These are phyloP conservation scores for Neelides sp. DNA, from an alignment of 1,140 invertebrate species.

Conservation along the genomic window DNA sequence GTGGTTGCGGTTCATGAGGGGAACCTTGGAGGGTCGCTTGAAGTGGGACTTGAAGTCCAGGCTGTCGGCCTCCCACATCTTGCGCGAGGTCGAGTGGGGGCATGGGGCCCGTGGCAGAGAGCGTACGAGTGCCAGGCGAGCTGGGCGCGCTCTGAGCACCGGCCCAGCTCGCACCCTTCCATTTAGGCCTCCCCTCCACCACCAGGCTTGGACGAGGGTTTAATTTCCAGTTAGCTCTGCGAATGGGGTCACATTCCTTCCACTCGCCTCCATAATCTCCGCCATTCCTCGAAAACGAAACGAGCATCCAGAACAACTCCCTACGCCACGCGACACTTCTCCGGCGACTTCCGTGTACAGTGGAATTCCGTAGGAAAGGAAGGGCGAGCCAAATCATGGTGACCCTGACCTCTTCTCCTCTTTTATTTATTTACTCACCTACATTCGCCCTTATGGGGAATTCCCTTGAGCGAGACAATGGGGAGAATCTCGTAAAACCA, in stretches of 20 bases:
- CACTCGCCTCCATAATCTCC: conserved; percentile 1
- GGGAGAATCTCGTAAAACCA: too few relatives aligned
- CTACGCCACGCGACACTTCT: conserved; percentile 1
- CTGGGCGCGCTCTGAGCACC: conserved; percentile 8
- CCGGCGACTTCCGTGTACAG: conserved; percentile 4
- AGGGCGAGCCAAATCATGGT: conserved; percentile 17
- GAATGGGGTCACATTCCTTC: conserved; percentile 3
- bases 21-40: not conserved
- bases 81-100: not conserved
- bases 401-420: conserved; percentile 19
- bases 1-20: too few relatives aligned
- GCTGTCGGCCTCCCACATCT: not conserved
- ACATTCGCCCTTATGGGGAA: conserved; percentile 4
- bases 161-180: conserved; percentile 12
- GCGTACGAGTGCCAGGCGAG: too few relatives aligned
- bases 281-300: conserved; percentile 8
- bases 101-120: too few relatives aligned
- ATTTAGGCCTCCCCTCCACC: conserved; percentile 13
- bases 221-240: too few relatives aligned
- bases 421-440: conserved; percentile 9
- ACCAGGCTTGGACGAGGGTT: conserved; percentile 8
- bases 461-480: too few relatives aligned
- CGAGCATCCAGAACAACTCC: conserved; percentile 3
- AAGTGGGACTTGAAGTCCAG: not conserved
- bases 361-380: conserved; percentile 7